These are phyloP conservation scores for Palythoa grandis DNA, from an alignment of 92 coral and sea anemone species.

Conservation along the genomic window DNA sequence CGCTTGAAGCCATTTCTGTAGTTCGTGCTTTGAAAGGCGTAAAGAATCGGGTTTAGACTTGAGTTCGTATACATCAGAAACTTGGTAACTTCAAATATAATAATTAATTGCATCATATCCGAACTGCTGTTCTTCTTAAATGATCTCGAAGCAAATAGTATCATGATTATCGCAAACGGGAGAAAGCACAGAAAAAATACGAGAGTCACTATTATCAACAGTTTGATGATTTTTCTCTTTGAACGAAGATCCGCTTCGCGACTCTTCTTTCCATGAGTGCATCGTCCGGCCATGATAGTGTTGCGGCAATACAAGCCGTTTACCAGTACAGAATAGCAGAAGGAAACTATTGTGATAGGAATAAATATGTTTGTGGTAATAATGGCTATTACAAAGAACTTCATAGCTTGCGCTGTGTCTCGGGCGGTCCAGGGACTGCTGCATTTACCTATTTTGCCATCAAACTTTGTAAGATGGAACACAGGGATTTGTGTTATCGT, in stretches of 20 bases:
- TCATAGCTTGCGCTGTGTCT: constrained; percentile 54
- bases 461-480: constrained; percentile 44
- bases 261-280: constrained; percentile 47
- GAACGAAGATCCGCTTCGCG: constrained; percentile 65
- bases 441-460: constrained; percentile 33
- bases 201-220: constrained; percentile 55
- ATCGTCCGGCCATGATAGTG: constrained; percentile 60
- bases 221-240: constrained; percentile 67
- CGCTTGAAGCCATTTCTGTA: constrained; percentile 63
- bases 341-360: constrained; percentile 50
- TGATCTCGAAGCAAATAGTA: constrained; percentile 60
- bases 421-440: constrained; percentile 59
- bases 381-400: constrained; percentile 54
- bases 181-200: constrained; percentile 63
- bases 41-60: constrained; percentile 75
- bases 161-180: constrained; percentile 64
- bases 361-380: constrained; percentile 54
- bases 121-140: constrained; percentile 22
- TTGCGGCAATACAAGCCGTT: constrained; percentile 75
- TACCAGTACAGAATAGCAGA: constrained; percentile 71
- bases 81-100: constrained; percentile 56
- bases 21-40: constrained; percentile 76
- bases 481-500: constrained; percentile 66
- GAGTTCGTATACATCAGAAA: constrained; percentile 67
- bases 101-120: constrained; percentile 23